These are phyloP conservation scores for Aphis craccivora DNA, from an alignment of 1,140 invertebrate genomes.

Conservation along the genomic window DNA sequence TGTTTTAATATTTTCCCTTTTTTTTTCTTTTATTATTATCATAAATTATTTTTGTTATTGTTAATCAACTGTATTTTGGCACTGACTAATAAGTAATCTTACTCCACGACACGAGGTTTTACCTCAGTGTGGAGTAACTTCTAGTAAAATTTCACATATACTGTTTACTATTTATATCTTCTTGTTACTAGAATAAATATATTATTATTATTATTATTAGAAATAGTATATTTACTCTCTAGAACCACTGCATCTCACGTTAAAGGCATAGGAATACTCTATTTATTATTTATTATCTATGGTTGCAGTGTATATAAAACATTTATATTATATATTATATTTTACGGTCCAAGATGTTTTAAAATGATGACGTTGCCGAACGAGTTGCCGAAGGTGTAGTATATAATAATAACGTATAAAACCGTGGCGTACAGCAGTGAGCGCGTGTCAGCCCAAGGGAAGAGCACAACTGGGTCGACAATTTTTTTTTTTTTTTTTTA, in stretches of 20 bases:
- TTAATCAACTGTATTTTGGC: too few relatives aligned
- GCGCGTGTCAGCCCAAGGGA: neutral
- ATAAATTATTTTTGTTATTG: too few relatives aligned
- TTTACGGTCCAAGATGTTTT: neutral
- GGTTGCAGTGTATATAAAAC: neutral
- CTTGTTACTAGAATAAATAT: too few relatives aligned
- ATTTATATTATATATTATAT: neutral
- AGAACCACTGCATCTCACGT: neutral
- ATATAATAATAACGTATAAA: neutral
- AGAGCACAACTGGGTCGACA: neutral
- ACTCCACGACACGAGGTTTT: too few relatives aligned
- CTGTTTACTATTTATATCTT: too few relatives aligned
- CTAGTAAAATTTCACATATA: too few relatives aligned
- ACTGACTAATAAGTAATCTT: too few relatives aligned
- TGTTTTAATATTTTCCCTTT: too few relatives aligned
- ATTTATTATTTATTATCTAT: neutral
- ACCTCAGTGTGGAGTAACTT: too few relatives aligned
- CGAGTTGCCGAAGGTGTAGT: neutral
- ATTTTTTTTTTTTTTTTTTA: conserved; percentile 43
- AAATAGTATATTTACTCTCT: neutral
- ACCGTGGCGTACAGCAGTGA: neutral
- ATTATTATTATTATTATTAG: too few relatives aligned
- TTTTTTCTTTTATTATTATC: too few relatives aligned
- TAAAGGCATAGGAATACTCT: neutral
- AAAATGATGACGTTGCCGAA: neutral